Base-by-base conservation (phyloP, 2,888 invertebrate species). In the Augiades crinisus region DNA sequence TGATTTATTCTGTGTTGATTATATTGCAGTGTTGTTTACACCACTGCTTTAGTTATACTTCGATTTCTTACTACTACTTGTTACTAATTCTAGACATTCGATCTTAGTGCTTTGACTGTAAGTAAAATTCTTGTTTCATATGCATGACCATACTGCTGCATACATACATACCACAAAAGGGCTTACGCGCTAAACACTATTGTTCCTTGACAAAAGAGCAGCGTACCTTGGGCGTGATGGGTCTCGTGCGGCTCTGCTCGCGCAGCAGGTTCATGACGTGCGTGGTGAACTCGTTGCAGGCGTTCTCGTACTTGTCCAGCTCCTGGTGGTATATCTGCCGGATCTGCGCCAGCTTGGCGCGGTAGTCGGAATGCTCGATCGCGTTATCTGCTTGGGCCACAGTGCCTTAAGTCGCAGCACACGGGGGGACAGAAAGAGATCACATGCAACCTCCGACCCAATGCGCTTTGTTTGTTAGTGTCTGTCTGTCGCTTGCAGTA, bases 251-350 rank as follows among this genome's bases (percentile, higher is more conserved):
- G 74, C 97, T 97, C 91, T 99, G 98, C 87, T 99, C 98, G 52
- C 98, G 91, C 60, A 99, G 91, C 67, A 99, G 91, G 86, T 99
- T 99, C 96, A 99, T 97, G 63, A 99, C 99, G 90, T 99, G 99
- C n/a, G 99, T 99, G 54, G 99, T 99, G 89, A 99, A 99, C 91
- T 99, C 99, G 85, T 98, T 98, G 91, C 99, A 99, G n/a, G 99
- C 99, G 92, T 99, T 99, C 91, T 99, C 99, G 78, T 99, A 99
- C 92, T 99, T 99, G 89, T 99, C 98, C 74, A 99, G 89, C 89
- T 99, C 99, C 88, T 98, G 98, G 86, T 99, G 99, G 90, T 99
- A 99, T 71, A 99, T 99, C 90, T 98, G 97, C 57, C 99, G 93
- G 81, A 99, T 99, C 91, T 99, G 99, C 8, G 98, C 97, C 71